phyloP scores from a whole-genome alignment of 2,113 vertebrate species.

The Chrysemys picta region DNA sequence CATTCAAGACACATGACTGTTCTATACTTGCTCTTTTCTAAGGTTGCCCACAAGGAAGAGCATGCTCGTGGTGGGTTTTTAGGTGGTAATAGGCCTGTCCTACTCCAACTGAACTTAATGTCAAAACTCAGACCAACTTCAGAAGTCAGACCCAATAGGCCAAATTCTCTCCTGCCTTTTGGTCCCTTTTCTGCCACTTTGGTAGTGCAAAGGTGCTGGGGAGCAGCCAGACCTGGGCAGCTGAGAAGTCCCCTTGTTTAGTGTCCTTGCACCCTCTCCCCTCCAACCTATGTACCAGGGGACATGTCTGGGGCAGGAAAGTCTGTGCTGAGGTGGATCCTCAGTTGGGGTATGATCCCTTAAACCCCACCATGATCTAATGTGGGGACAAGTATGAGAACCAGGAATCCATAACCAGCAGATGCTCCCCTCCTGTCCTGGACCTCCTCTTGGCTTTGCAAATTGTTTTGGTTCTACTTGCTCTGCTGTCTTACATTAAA shows the following conservation, averaged over 20 bases:
- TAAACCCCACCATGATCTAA: not conserved
- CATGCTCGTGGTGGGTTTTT: not conserved
- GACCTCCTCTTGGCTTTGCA: fast-evolving
- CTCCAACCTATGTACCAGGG: fast-evolving
- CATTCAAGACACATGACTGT: not conserved
- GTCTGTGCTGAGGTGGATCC: not conserved
- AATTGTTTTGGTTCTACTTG: not conserved
- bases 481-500: not conserved
- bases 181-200: not conserved
- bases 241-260: not conserved
- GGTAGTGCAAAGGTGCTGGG: not conserved
- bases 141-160: not conserved
- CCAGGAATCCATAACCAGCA: not conserved
- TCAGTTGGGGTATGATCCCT: not conserved
- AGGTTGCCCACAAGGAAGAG: not conserved
- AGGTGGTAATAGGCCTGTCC: not conserved
- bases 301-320: fast-evolving
- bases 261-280: not conserved
- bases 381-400: not conserved
- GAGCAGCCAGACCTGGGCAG: not conserved
- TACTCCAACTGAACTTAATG: not conserved
- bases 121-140: not conserved
- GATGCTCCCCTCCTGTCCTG: fast-evolving
- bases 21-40: not conserved
- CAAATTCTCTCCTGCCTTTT: not conserved